phyloP scores from a whole-genome alignment of 2,113 vertebrate genomes.

The Grammomys surdaster region DNA sequence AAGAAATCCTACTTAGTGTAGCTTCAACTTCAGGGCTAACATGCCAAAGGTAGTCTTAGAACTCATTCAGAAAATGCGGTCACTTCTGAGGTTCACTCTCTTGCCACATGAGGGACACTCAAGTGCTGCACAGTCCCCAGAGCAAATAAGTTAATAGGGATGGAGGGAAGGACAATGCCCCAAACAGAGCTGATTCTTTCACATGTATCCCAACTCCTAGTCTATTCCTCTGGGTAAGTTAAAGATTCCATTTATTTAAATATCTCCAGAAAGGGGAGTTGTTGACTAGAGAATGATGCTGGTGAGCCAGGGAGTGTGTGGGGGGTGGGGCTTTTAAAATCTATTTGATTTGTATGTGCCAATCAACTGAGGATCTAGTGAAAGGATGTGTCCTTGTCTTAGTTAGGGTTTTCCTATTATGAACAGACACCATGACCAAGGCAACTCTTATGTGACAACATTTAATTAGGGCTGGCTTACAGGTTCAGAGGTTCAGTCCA shows the following conservation, averaged over 20 bases:
- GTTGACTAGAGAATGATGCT: neutral
- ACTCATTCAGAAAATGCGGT: neutral
- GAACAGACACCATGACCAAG: no score
- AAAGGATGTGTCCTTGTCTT: neutral
- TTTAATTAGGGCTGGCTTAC: no score
- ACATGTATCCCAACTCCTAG: neutral
- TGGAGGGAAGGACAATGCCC: neutral
- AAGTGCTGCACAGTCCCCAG: neutral
- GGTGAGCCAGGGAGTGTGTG: neutral
- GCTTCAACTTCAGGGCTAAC: neutral
- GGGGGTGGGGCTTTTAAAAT: neutral
- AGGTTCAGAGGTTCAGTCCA: no score
- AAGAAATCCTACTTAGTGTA: neutral
- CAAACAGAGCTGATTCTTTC: neutral
- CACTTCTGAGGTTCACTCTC: neutral
- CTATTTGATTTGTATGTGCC: neutral
- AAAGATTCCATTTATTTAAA: neutral
- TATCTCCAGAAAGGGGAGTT: neutral
- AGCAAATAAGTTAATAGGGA: neutral
- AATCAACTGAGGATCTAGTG: neutral
- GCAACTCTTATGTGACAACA: no score
- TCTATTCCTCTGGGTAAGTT: neutral
- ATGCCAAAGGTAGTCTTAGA: constrained; percentile 36
- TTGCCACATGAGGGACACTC: no score
- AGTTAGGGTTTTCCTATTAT: no score